These are phyloP conservation scores for Conus ventricosus DNA, from an alignment of 1,140 invertebrate species.

Conservation along the genomic window DNA sequence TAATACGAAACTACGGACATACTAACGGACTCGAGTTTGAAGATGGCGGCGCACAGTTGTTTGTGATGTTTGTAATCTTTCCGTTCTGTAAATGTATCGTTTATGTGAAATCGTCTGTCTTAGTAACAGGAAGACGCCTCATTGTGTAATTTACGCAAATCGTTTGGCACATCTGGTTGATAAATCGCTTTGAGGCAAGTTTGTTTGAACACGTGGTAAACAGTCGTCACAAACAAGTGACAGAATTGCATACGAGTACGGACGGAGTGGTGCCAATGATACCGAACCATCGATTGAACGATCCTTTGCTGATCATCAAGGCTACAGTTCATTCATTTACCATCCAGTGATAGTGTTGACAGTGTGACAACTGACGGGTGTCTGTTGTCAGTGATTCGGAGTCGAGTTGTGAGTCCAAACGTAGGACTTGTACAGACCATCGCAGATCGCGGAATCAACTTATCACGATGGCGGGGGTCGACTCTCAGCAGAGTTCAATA, in stretches of 20 bases:
- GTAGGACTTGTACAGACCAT: neutral
- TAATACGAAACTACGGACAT: conserved; percentile 9
- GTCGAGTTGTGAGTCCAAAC: no score
- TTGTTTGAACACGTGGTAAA: neutral
- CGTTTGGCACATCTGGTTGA: neutral
- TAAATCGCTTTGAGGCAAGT: neutral
- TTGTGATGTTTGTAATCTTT: neutral
- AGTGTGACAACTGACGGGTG: neutral
- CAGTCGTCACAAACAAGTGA: neutral
- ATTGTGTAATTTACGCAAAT: neutral
- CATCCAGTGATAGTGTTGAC: no score
- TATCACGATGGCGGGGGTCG: neutral
- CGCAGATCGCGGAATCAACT: neutral
- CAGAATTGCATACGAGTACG: neutral
- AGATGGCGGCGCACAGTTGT: conserved; percentile 28
- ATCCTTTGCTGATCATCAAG: no score
- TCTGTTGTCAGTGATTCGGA: no score
- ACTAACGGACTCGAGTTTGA: conserved; percentile 11
- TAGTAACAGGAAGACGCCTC: neutral
- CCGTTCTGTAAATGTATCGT: neutral
- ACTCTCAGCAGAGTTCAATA: conserved; percentile 15
- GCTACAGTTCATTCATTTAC: no score
- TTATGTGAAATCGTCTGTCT: neutral
- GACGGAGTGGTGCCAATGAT: neutral
- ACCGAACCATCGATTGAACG: neutral